A percentile compares a stretch with the other conserved stretches of the same genome.
Evolutionary conservation across 2,797 vertebrate species (phyloP).

Genomic region (Rhinatrema bivittatum): DNA sequence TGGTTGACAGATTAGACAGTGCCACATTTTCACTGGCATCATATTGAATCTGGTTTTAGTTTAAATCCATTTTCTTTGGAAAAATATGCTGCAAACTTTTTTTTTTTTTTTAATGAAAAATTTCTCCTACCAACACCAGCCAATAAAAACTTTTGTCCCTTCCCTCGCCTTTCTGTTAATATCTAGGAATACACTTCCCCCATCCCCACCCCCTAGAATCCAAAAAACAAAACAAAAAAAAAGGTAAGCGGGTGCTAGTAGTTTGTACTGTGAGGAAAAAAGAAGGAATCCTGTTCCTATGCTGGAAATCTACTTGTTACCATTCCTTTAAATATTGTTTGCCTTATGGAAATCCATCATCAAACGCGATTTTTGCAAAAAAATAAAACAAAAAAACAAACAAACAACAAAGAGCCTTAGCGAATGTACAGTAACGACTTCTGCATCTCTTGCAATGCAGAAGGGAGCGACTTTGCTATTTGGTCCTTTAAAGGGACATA

Average conservation of each 20-base stretch:
- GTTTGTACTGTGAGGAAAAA: constrained; percentile 62
- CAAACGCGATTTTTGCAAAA: constrained; percentile 70
- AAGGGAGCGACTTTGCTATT: constrained; percentile 87
- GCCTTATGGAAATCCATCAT: constrained; percentile 82
- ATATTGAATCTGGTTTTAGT: constrained; percentile 49
- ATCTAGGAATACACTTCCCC: constrained; percentile 36
- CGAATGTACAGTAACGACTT: constrained; percentile 85
- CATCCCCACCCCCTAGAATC: constrained; percentile 39
- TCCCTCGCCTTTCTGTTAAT: constrained; percentile 39
- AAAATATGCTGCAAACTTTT: constrained; percentile 58
- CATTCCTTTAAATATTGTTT: constrained; percentile 89
- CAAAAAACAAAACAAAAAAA: constrained; percentile 25
- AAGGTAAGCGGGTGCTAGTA: constrained; percentile 57
- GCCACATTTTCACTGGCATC: constrained; percentile 46
- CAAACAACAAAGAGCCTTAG: constrained; percentile 80
- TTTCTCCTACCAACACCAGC: constrained; percentile 44
- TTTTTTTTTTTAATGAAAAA: constrained; percentile 37
- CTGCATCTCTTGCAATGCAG: constrained; percentile 70
- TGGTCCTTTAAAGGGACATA: constrained; percentile 81
- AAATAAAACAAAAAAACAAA: constrained; percentile 76
- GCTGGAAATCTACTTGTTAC: constrained; percentile 84
- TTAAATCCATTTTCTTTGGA: constrained; percentile 48
- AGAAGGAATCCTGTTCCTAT: constrained; percentile 66
- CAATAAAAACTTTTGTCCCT: constrained; percentile 39
- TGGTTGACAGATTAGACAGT: constrained; percentile 19